A percentile compares a stretch with the other conserved stretches of the same genome.
Conservation (phyloP, 1,140 invertebrate species). For the Apis dorsata region DNA sequence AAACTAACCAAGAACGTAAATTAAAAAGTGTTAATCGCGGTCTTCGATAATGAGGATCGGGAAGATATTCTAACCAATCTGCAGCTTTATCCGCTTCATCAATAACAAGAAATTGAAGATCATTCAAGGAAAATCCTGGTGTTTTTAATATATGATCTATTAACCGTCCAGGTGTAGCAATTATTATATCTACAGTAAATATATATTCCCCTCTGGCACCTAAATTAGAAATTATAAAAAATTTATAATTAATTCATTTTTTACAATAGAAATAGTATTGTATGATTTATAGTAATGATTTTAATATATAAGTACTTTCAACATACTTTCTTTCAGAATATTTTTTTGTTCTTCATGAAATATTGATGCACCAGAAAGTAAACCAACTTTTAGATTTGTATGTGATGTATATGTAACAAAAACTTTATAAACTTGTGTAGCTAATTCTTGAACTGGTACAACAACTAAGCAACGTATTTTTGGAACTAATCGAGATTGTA, state of each 20-base stretch:
- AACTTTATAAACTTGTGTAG: constrained; percentile 92
- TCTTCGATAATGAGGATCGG: constrained; percentile 72
- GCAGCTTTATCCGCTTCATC: constrained; percentile 98
- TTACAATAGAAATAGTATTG: too few relatives aligned
- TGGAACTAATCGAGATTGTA: constrained; percentile 75
- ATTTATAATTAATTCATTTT: background rate
- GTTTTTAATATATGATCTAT: constrained; percentile 95
- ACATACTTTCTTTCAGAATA: constrained; percentile 85
- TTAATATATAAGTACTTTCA: too few relatives aligned
- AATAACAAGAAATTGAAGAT: constrained; percentile 92
- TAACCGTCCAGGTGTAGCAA: constrained; percentile 95
- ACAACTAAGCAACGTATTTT: constrained; percentile 92
- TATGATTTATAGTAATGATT: too few relatives aligned
- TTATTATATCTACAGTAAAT: constrained; percentile 91
- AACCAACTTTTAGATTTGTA: constrained; percentile 86
- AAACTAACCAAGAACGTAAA: constrained; percentile 56
- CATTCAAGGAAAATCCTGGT: constrained; percentile 89
- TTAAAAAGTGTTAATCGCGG: constrained; percentile 68
- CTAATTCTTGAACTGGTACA: constrained; percentile 95
- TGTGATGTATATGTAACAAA: constrained; percentile 87
- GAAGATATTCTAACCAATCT: constrained; percentile 90
- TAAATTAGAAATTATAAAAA: constrained; percentile 60
- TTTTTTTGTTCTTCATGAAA: constrained; percentile 88
- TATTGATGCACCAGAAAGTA: constrained; percentile 87
- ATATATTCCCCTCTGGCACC: constrained; percentile 78